Percentiles rank a stretch among this genome's conserved stretches.
Conservation (phyloP, 23 tunicate genomes). For the Oikopleura dioica region DNA sequence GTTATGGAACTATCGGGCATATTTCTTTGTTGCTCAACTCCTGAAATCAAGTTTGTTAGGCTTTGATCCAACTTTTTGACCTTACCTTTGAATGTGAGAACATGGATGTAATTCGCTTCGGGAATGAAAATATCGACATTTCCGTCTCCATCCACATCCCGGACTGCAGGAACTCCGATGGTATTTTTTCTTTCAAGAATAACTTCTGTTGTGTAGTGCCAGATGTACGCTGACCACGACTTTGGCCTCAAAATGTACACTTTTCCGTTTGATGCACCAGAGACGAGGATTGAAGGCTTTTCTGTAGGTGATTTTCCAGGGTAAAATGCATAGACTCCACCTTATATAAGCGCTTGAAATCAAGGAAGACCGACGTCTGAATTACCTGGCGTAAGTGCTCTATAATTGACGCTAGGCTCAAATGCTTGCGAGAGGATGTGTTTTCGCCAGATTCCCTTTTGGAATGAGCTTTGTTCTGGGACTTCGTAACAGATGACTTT, state of each 20-base stretch:
- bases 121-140: constrained; percentile 57
- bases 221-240: constrained; percentile 41
- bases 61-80: no score
- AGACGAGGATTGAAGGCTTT: constrained; percentile 58
- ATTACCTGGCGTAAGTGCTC: constrained; percentile 37
- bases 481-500: not conserved
- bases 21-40: no score
- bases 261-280: constrained; percentile 53
- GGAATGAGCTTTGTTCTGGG: constrained; percentile 20
- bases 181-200: constrained; percentile 17
- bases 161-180: constrained; percentile 35
- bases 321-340: constrained; percentile 30
- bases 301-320: not conserved
- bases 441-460: constrained; percentile 24
- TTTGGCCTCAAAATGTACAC: constrained; percentile 38
- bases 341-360: no score
- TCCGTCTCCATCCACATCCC: constrained; percentile 70
- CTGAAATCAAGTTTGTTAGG: no score
- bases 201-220: constrained; percentile 25
- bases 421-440: constrained; percentile 26
- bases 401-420: constrained; percentile 17
- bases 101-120: constrained; percentile 24
- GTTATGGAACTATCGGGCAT: no score
- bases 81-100: constrained; percentile 21
- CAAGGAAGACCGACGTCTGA: no score